Percentiles rank a stretch among this genome's conserved stretches.
Evolutionary conservation across 2,113 vertebrate genomes (phyloP).

Genomic region (Salminus brasiliensis): DNA sequence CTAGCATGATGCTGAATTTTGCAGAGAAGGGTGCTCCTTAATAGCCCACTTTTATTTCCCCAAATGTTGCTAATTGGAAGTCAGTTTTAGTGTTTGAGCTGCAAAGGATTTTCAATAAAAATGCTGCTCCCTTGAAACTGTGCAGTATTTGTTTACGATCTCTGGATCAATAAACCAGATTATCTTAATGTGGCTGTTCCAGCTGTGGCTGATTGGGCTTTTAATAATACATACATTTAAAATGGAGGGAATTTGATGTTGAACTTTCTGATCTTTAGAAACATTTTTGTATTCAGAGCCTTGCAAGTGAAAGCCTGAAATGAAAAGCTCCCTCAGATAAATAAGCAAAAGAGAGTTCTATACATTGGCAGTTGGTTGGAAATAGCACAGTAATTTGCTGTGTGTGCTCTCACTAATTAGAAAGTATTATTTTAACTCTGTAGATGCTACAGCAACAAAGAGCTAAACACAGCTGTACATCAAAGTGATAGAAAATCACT

Average conservation of each 20-base stretch:
- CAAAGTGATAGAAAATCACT: slow-evolving; percentile 13
- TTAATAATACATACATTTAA: too few relatives aligned
- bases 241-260: background rate
- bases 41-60: too few relatives aligned
- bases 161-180: too few relatives aligned
- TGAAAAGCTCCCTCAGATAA: background rate
- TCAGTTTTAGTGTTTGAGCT: too few relatives aligned
- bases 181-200: too few relatives aligned
- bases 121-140: too few relatives aligned
- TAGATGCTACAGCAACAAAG: slow-evolving; percentile 3
- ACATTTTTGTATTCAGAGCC: background rate
- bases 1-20: too few relatives aligned
- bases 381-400: slow-evolving; percentile 2
- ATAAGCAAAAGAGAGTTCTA: background rate
- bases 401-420: background rate
- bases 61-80: too few relatives aligned
- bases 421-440: slow-evolving; percentile 9
- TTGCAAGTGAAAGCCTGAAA: background rate
- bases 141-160: too few relatives aligned
- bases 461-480: background rate
- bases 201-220: too few relatives aligned
- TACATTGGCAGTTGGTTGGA: background rate
- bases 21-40: too few relatives aligned
- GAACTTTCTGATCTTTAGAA: background rate
- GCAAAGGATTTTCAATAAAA: too few relatives aligned